A percentile compares a stretch with the other conserved stretches of the same genome.
phyloP scores from a whole-genome alignment of 2,888 invertebrate species.

The Tridacna crocea region DNA sequence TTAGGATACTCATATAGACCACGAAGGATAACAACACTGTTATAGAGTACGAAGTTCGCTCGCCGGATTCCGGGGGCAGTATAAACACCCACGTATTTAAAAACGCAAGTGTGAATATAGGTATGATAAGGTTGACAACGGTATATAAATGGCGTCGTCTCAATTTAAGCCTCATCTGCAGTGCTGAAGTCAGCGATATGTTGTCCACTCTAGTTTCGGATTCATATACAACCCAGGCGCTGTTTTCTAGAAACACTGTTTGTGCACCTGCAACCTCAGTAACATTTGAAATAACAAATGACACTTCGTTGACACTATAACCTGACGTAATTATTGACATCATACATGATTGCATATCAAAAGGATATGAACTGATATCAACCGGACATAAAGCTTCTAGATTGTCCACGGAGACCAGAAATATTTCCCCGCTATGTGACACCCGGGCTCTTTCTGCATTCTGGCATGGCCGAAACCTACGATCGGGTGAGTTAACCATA shows the following conservation, averaged over 20 bases:
- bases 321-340: conserved; percentile 10
- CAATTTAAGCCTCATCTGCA: neutral
- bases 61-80: conserved; percentile 40
- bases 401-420: neutral
- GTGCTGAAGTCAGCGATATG: neutral
- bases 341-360: conserved; percentile 5
- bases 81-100: conserved; percentile 39
- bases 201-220: neutral
- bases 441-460: neutral
- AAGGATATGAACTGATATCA: conserved; percentile 13
- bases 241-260: conserved; percentile 5
- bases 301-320: neutral
- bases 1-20: conserved; percentile 41
- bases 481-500: conserved; percentile 32
- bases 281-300: neutral
- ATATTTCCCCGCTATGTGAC: neutral
- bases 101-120: conserved; percentile 25
- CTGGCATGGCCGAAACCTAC: neutral
- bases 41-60: conserved; percentile 34
- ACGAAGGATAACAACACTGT: conserved; percentile 37
- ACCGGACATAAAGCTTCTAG: conserved; percentile 9
- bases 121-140: conserved; percentile 27
- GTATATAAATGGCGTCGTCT: conserved; percentile 18
- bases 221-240: neutral
- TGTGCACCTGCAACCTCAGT: neutral